These are phyloP conservation scores for Ariopsis seemanni DNA, from an alignment of 2,113 vertebrate genomes.

Conservation along the genomic window DNA sequence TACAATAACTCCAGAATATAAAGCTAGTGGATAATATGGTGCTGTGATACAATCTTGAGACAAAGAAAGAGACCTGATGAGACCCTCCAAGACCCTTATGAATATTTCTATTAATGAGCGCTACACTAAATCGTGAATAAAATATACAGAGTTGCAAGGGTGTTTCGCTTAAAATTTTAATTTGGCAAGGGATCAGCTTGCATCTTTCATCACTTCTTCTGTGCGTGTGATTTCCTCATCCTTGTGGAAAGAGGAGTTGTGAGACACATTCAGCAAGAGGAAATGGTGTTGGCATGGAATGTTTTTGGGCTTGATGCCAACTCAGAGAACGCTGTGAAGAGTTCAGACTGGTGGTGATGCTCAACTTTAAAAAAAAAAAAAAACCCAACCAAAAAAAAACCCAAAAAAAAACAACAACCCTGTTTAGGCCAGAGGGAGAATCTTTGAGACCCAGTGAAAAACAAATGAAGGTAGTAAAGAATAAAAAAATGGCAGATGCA, in stretches of 20 bases:
- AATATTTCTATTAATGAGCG: slow-evolving; percentile 38
- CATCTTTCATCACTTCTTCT: slow-evolving; percentile 43
- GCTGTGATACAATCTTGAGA: slow-evolving; percentile 40
- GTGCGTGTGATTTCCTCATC: slow-evolving; percentile 27
- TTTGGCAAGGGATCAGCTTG: slow-evolving; percentile 39
- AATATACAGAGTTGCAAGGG: slow-evolving; percentile 29
- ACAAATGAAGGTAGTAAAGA: slow-evolving; percentile 1
- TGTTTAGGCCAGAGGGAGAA: slow-evolving; percentile 6
- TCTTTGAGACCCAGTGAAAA: not conserved
- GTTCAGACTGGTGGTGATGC: slow-evolving; percentile 33
- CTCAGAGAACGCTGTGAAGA: slow-evolving; percentile 33
- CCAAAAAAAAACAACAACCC: too few relatives aligned
- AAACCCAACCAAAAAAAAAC: not conserved
- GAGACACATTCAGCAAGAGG: not conserved
- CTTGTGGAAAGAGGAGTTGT: slow-evolving; percentile 7
- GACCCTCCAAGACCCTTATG: slow-evolving; percentile 34
- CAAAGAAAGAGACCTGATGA: slow-evolving; percentile 36
- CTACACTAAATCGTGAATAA: slow-evolving; percentile 36
- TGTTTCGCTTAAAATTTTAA: slow-evolving; percentile 54
- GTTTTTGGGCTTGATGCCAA: slow-evolving; percentile 28
- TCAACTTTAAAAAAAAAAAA: slow-evolving; percentile 6
- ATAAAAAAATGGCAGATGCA: not conserved
- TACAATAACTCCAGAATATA: slow-evolving; percentile 32
- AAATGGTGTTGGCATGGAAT: slow-evolving; percentile 26
- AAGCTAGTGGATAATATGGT: slow-evolving; percentile 22